Base-by-base conservation (phyloP, 2,113 vertebrate genomes). In the Andinoacara biseriatus region DNA sequence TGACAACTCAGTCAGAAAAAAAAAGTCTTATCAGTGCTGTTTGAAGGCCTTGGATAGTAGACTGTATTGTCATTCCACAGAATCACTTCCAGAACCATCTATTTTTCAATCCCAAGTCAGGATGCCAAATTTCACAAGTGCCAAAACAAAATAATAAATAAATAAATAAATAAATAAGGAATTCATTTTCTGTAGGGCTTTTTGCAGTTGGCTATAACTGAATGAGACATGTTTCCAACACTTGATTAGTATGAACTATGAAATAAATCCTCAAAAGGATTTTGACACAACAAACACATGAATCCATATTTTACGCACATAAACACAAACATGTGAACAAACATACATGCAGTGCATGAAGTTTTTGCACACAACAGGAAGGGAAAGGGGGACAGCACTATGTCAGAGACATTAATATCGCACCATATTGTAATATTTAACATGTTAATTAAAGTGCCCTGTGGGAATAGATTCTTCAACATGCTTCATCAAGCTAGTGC, bases 391-490 rank as follows among this genome's bases (percentile, higher is more conserved):
- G 11, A 20, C 2, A 5, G 46, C 11, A 18, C 7, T 6, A 33
- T 18, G 35, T 76, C 65, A 74, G 54, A 90, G n/a, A 75, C 20
- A 88, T 89, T 89, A 81, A 82, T 87, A 86, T 87, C 83, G 35
- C 60, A 80, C 61, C 49, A 76, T 84, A 72, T 86, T 90, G 58
- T 86, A 82, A 89, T 91, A 87, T 87, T 87, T 87, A 87, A 87
- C 58, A 78, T 80, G 86, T 90, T 93, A 89, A 94, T 93, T 92
- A 93, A 86, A 88, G 69, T 77, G 72, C 62, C 85, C 54, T 17
- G 38, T 56, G 86, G 87, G 77, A 72, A 74, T 29, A 62, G 2
- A 78, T 58, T 76, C 22, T 35, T 72, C 31, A 58, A 79, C 76
- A 87, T 58, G 78, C 83, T 81, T 86, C 76, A 80, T 75, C 35